Percentiles rank a stretch among this genome's conserved stretches.
Evolutionary conservation across 2,797 vertebrate genomes (phyloP).

Genomic region (Anisognathus igniventris): DNA sequence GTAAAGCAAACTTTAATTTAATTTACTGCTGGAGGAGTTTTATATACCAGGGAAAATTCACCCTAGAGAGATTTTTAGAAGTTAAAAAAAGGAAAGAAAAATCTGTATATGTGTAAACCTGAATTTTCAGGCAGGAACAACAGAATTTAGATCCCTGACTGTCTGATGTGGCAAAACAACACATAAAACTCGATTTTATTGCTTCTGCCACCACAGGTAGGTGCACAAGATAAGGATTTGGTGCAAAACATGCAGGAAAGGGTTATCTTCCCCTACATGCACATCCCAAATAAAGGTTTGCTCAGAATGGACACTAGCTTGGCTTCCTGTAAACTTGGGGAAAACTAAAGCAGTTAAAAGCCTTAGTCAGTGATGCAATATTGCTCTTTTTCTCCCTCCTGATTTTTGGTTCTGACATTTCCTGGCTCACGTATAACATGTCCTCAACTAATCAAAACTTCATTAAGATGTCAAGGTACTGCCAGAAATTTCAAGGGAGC

Average conservation of each 20-base stretch:
- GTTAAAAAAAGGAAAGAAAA: background rate
- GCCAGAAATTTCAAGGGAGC: background rate
- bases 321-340: background rate
- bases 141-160: background rate
- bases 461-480: background rate
- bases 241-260: background rate
- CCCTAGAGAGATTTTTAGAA: background rate
- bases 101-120: background rate
- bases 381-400: background rate
- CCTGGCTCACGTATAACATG: background rate
- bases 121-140: background rate
- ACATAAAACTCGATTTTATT: accelerated
- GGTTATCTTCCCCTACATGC: background rate
- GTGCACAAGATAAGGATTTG: background rate
- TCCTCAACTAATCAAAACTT: background rate
- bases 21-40: background rate
- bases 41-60: background rate
- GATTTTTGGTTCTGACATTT: background rate
- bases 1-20: background rate
- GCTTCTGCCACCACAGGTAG: background rate
- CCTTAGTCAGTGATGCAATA: background rate
- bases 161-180: background rate
- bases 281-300: background rate
- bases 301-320: background rate
- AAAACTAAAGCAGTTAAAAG: background rate